Conservation (phyloP, 1,140 invertebrate genomes). For the Aphis gossypii region DNA sequence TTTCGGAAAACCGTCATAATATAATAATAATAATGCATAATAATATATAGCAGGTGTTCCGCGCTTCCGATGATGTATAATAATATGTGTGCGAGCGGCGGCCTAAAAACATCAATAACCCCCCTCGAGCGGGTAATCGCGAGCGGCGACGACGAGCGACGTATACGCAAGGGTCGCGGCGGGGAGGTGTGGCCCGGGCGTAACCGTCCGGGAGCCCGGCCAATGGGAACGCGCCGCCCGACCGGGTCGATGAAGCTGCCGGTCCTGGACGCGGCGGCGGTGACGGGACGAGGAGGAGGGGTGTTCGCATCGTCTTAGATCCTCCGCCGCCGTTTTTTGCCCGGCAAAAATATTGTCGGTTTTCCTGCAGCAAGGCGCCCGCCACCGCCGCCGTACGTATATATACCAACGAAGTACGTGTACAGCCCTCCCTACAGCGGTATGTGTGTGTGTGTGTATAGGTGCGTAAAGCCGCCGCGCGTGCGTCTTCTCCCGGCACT, state of each 20-base stretch:
- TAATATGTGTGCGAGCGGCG: background rate
- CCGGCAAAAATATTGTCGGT: slow-evolving; percentile 42
- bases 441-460: background rate
- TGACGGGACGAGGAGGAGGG: background rate
- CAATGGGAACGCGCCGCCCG: background rate
- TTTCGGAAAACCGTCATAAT: background rate
- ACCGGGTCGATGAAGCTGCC: slow-evolving; percentile 52
- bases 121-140: background rate
- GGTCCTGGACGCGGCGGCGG: background rate
- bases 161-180: background rate
- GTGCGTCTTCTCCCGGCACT: background rate
- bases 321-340: slow-evolving; percentile 29
- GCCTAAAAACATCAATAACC: slow-evolving; percentile 55
- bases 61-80: background rate
- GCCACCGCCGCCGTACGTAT: background rate
- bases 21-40: background rate
- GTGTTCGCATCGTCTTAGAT: slow-evolving; percentile 45
- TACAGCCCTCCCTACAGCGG: no score
- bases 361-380: background rate
- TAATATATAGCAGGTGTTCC: slow-evolving; percentile 38
- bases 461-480: background rate
- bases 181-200: slow-evolving; percentile 23
- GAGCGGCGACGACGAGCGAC: background rate
- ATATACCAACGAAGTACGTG: background rate
- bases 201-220: background rate